Evolutionary conservation across 2,888 invertebrate species (phyloP).

Genomic region (Mongoloraphidia duomilia): DNA sequence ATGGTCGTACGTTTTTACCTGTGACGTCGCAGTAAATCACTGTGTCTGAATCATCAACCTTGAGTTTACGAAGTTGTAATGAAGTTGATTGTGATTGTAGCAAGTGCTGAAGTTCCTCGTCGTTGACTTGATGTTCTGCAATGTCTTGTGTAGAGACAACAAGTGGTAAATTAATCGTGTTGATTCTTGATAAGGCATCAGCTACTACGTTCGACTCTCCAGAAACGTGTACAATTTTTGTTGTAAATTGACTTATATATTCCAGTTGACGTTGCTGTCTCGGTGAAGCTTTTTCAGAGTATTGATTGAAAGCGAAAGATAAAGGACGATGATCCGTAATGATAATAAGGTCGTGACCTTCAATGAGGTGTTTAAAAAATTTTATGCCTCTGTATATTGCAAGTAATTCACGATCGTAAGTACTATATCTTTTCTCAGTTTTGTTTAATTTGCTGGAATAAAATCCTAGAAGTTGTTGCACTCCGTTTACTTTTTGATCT

Average conservation of each 20-base stretch:
- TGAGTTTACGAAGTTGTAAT: neutral
- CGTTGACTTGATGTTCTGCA: conserved; percentile 3
- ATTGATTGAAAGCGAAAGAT: too few species aligned
- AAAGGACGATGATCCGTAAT: too few species aligned
- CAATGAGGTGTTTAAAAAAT: too few species aligned
- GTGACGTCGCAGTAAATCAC: conserved; percentile 14
- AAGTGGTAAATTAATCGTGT: conserved; percentile 8
- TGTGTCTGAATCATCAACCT: neutral
- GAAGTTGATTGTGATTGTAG: neutral
- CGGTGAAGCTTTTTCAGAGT: too few species aligned
- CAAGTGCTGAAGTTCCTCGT: conserved; percentile 1
- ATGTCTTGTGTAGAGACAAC: neutral
- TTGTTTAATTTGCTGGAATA: too few species aligned
- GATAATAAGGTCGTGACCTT: too few species aligned
- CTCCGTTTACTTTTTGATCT: too few species aligned
- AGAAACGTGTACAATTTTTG: conserved; percentile 6
- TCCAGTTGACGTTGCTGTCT: too few species aligned
- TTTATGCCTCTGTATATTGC: too few species aligned
- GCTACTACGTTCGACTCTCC: conserved; percentile 6
- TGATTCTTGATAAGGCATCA: conserved; percentile 7
- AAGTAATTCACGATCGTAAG: too few species aligned
- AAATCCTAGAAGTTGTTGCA: too few species aligned
- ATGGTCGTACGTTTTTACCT: conserved; percentile 12
- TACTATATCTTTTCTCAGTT: too few species aligned
- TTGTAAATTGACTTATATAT: conserved; percentile 9